Conservation (phyloP, 2,113 vertebrate genomes). For the Nycticebus coucang region DNA sequence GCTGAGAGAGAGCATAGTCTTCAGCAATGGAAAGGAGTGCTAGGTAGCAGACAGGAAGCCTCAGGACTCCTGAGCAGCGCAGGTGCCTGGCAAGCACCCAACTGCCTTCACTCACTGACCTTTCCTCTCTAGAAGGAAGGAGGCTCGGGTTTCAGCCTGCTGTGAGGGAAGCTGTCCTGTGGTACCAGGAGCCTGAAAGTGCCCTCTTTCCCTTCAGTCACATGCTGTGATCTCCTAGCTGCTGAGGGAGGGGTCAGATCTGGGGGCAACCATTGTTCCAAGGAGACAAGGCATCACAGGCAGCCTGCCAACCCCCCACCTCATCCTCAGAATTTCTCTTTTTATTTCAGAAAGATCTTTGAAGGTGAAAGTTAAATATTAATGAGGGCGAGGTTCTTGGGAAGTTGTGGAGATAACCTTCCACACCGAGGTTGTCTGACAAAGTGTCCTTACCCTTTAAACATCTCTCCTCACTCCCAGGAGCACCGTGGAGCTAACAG, state of each 20-base stretch:
- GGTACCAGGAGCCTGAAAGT: slow-evolving; percentile 43
- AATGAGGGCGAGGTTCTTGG: slow-evolving; percentile 28
- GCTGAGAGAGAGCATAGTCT: background rate
- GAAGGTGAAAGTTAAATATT: slow-evolving; percentile 63
- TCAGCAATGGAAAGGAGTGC: background rate
- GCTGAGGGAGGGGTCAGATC: background rate
- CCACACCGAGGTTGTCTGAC: background rate
- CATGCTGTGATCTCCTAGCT: background rate
- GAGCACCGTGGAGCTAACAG: background rate
- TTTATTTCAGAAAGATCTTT: slow-evolving; percentile 17
- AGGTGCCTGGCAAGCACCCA: slow-evolving; percentile 2
- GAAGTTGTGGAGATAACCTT: slow-evolving; percentile 2
- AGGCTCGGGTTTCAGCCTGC: slow-evolving; percentile 68
- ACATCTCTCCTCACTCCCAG: background rate
- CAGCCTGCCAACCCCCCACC: background rate
- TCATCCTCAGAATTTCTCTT: slow-evolving; percentile 46
- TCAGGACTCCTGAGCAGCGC: background rate
- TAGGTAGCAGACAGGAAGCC: background rate
- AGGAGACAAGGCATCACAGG: background rate
- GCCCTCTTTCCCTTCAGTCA: slow-evolving; percentile 27
- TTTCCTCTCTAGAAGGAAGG: slow-evolving; percentile 58
- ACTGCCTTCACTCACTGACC: slow-evolving; percentile 63
- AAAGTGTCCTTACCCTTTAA: background rate
- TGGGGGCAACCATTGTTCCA: background rate
- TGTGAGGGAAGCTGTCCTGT: slow-evolving; percentile 21